These are phyloP conservation scores for Drosophila kuntzei DNA, from an alignment of 2,888 invertebrate genomes.

Conservation along the genomic window DNA sequence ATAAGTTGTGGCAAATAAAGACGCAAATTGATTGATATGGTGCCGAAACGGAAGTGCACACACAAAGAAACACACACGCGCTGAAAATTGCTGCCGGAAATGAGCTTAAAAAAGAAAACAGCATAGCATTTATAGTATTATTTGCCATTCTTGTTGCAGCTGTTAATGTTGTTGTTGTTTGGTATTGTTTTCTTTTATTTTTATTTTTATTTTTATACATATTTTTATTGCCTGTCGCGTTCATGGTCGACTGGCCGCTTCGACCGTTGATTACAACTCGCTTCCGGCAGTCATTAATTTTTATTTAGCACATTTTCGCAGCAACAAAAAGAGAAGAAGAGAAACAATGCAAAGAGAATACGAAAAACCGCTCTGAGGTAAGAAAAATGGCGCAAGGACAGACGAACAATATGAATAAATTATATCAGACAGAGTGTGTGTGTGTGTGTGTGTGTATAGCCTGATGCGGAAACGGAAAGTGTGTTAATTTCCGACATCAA, in stretches of 20 bases:
- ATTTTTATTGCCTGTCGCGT: constrained; percentile 48
- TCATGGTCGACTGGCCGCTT: constrained; percentile 43
- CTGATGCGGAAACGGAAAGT: constrained; percentile 74
- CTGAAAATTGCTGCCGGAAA: constrained; percentile 55
- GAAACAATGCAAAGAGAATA: constrained; percentile 3
- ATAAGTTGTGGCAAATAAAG: constrained; percentile 49
- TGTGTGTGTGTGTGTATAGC: constrained; percentile 26
- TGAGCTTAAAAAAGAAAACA: constrained; percentile 25
- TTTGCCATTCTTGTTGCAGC: constrained; percentile 36
- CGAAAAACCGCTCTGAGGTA: constrained; percentile 44
- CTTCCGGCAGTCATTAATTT: constrained; percentile 81
- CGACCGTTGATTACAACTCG: constrained; percentile 75
- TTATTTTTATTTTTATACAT: too few relatives aligned
- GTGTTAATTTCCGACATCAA: constrained; percentile 80
- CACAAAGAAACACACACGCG: constrained; percentile 24
- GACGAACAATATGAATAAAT: constrained; percentile 67
- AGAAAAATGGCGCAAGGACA: constrained; percentile 68
- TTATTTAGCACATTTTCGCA: constrained; percentile 78
- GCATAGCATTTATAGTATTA: constrained; percentile 14
- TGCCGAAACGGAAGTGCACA: constrained; percentile 23
- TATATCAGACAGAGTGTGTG: constrained; percentile 39
- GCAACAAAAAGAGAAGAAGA: constrained; percentile 6
- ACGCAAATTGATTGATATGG: constrained; percentile 63
- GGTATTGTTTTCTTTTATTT: constrained; percentile 36
- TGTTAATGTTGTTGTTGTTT: constrained; percentile 42